Base-by-base conservation (phyloP, 2,797 vertebrate genomes). In the Acestrorhynchus altus region DNA sequence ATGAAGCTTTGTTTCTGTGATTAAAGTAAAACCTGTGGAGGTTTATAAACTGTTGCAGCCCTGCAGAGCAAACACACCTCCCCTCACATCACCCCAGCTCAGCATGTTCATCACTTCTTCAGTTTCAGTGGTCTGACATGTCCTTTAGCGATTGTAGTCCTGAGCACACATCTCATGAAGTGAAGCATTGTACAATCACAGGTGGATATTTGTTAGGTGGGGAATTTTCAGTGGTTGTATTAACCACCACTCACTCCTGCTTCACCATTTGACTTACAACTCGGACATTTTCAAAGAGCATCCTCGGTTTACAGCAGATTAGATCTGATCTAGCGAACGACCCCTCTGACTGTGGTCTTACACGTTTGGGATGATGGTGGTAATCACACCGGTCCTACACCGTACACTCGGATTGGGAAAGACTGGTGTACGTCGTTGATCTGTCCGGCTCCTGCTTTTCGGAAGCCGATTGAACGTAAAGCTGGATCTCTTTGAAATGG, bases 401-500 rank as follows among this genome's bases (percentile, higher is more conserved):
- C 31, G 31, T 2, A 35, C 31, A 35, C 6, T 35, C 6, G 2
- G 31, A 35, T 35, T 35, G 31, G 31, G 31, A 35, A 35, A 35
- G 31, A 35, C 6, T 6, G 2, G 2, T 35, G 31, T 35, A 6
- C 6, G 31, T 35, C 31, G 6, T 6, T 2, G 31, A 35, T 35
- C 31, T 2, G 31, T 2, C 31, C 6, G n/a, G n/a, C n/a, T n/a
- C n/a, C n/a, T 28, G 20, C 22, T 8, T 56, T 22, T 56, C 5
- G 20, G 35, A 1, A 57, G 24, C 44, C 4, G 44, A 26, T 13
- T 26, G 11, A 56, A 24, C 54, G 24, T 56, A 24, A 56, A 4
- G 54, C 54, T 15, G 82, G 87, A 80, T 90, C 88, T 89, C 90
- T 92, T 92, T 89, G 89, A 92, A 92, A 90, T 86, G 86, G 83